phyloP scores from a whole-genome alignment of 2,888 invertebrate species.

The Rotaria sp. region DNA sequence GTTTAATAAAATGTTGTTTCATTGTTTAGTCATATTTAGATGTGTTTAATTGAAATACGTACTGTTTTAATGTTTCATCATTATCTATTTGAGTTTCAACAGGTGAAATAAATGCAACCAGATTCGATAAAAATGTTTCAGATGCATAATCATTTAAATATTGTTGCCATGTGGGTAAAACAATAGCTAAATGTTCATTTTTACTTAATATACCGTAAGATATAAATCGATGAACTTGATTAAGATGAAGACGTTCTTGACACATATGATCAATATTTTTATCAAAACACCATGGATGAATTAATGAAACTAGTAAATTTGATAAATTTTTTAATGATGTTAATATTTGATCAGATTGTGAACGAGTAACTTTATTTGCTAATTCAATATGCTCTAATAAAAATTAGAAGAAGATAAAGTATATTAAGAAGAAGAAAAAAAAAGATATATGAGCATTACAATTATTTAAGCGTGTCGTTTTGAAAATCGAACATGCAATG shows the following conservation, averaged over 20 bases:
- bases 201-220: neutral
- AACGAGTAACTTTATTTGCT: neutral
- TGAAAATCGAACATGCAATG: constrained; percentile 16
- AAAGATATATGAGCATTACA: neutral
- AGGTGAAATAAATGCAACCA: neutral
- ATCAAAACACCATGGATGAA: constrained; percentile 95
- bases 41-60: neutral
- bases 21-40: too few species aligned
- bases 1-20: too few species aligned
- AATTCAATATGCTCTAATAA: neutral
- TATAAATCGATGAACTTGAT: constrained; percentile 50
- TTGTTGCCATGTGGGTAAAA: constrained; percentile 23
- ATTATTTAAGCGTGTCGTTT: neutral
- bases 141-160: neutral
- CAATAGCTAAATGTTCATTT: constrained; percentile 11
- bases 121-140: neutral
- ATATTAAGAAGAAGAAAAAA: too few species aligned
- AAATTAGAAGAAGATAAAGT: neutral
- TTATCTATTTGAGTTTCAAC: neutral
- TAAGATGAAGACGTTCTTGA: constrained; percentile 60
- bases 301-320: constrained; percentile 79
- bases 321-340: constrained; percentile 81
- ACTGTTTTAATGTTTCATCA: neutral
- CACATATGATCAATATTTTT: constrained; percentile 86
- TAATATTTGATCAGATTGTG: neutral